These are phyloP conservation scores for Hippocampus barbouri DNA, from an alignment of 2,113 vertebrate species.

Conservation along the genomic window DNA sequence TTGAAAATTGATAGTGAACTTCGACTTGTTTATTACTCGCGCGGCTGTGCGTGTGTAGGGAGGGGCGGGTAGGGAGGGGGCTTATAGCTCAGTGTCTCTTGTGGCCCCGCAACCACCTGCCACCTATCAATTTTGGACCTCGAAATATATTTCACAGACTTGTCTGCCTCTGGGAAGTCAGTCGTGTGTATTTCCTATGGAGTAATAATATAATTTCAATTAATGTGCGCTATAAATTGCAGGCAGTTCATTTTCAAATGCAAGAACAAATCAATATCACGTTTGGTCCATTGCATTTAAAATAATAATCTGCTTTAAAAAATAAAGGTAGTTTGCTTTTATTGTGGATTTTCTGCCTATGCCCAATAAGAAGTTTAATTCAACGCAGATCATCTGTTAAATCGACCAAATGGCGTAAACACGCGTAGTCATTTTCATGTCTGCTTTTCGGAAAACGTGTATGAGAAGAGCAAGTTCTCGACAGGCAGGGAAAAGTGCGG, in stretches of 20 bases:
- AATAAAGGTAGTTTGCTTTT: neutral
- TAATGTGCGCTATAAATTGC: neutral
- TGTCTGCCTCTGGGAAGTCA: conserved; percentile 2
- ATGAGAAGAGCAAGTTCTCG: neutral
- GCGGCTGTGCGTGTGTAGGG: neutral
- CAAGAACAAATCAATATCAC: neutral
- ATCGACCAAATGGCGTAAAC: no score
- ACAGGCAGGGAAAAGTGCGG: neutral
- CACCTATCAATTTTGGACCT: conserved; percentile 60
- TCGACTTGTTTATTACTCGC: neutral
- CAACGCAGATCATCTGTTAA: neutral
- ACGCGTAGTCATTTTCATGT: neutral
- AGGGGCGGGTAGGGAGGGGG: neutral
- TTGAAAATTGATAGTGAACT: neutral
- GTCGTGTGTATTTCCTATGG: neutral
- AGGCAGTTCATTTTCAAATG: neutral
- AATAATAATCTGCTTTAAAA: neutral
- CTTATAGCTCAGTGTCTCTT: conserved; percentile 29
- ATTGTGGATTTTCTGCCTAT: neutral
- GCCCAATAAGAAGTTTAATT: neutral
- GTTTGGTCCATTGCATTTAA: neutral
- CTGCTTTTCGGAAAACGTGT: neutral
- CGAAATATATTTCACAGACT: conserved; percentile 38
- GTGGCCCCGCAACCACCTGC: conserved; percentile 58
- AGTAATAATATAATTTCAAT: neutral